Evolutionary conservation across 23 tunicate genomes (phyloP).

Genomic region (Corella eumyota): DNA sequence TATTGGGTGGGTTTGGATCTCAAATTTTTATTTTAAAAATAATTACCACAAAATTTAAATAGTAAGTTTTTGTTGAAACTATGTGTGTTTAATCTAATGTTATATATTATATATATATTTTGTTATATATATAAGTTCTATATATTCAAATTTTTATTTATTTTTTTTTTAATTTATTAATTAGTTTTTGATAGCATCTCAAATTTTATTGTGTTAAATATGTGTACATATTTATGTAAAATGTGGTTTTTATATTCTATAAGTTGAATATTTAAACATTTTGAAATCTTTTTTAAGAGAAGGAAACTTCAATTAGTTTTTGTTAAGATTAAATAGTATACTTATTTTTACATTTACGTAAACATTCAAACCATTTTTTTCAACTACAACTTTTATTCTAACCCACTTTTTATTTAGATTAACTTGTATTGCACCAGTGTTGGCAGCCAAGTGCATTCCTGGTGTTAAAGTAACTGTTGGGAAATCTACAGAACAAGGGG

Average conservation of each 20-base stretch:
- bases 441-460: constrained; percentile 79
- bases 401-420: constrained; percentile 11
- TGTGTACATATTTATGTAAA: too few species aligned
- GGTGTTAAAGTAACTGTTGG: constrained; percentile 82
- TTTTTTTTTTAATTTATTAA: too few species aligned
- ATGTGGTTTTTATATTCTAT: too few species aligned
- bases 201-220: too few species aligned
- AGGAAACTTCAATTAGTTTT: not conserved
- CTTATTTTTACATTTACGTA: too few species aligned
- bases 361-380: too few species aligned
- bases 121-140: too few species aligned
- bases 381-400: not conserved
- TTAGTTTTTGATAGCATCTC: too few species aligned
- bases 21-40: not conserved
- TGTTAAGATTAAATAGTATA: not conserved
- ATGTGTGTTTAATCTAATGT: not conserved
- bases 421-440: constrained; percentile 76
- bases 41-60: not conserved
- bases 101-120: not conserved
- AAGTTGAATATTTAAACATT: too few species aligned
- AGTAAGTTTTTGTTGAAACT: not conserved
- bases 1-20: constrained; percentile 28
- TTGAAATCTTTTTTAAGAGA: too few species aligned
- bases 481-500: constrained; percentile 30
- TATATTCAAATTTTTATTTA: too few species aligned